A percentile compares a stretch with the other conserved stretches of the same genome.
phyloP scores from a whole-genome alignment of 2,888 invertebrate genomes.

The Scelioninae gen. 1 region DNA sequence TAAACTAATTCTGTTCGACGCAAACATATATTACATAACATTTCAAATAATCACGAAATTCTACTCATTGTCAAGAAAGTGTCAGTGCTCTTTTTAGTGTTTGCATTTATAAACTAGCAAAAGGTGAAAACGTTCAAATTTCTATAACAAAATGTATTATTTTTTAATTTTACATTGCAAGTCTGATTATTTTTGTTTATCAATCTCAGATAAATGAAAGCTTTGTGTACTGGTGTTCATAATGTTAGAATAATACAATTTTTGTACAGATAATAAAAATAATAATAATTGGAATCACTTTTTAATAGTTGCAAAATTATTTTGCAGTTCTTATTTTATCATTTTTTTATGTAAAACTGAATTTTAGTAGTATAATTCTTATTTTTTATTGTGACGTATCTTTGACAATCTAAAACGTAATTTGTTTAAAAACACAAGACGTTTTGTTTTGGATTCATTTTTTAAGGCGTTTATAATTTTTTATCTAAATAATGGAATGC shows the following conservation, averaged over 20 bases:
- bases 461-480: too few relatives aligned
- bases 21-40: constrained; percentile 45
- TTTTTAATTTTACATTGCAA: background rate
- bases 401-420: too few relatives aligned
- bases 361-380: too few relatives aligned
- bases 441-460: too few relatives aligned
- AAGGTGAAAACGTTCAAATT: constrained; percentile 16
- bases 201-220: background rate
- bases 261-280: too few relatives aligned
- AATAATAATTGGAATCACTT: too few relatives aligned
- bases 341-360: background rate
- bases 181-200: background rate
- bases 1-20: background rate
- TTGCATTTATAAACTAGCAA: background rate
- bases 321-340: background rate
- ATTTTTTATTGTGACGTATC: too few relatives aligned
- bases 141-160: background rate
- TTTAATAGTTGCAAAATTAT: too few relatives aligned
- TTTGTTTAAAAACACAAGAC: too few relatives aligned
- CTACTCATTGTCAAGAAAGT: constrained; percentile 47
- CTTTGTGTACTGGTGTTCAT: too few relatives aligned
- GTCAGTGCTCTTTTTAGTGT: constrained; percentile 34
- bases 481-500: too few relatives aligned
- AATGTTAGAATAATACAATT: too few relatives aligned
- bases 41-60: constrained; percentile 20